Conservation (phyloP, 53 echinoderm and acorn worm genomes). For the Zoroaster sp. region DNA sequence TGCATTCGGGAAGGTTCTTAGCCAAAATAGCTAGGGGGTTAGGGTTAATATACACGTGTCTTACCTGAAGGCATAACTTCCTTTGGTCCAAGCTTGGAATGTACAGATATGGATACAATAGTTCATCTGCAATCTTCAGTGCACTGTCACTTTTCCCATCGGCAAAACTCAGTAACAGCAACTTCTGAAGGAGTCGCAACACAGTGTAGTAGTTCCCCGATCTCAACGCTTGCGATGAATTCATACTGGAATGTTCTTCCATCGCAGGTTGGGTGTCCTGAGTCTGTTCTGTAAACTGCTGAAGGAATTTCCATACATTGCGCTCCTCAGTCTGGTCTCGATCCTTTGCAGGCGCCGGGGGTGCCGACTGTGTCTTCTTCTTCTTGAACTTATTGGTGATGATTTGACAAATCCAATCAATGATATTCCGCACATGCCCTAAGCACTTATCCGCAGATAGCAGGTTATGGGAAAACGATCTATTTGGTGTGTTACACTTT, state of each 20-base stretch:
- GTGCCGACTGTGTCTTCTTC: not conserved
- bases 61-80: constrained; percentile 54
- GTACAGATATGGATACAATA: constrained; percentile 32
- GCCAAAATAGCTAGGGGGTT: no score
- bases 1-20: no score
- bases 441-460: constrained; percentile 38
- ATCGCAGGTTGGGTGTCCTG: not conserved
- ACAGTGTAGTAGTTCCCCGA: constrained; percentile 13
- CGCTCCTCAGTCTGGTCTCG: not conserved
- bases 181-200: constrained; percentile 55
- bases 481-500: not conserved
- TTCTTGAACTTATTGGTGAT: constrained; percentile 14
- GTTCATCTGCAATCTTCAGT: constrained; percentile 60
- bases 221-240: not conserved
- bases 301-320: constrained; percentile 1
- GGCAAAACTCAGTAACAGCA: constrained; percentile 32
- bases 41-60: no score
- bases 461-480: constrained; percentile 17
- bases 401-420: constrained; percentile 43
- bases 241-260: not conserved
- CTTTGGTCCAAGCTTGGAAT: constrained; percentile 52
- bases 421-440: not conserved
- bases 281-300: not conserved
- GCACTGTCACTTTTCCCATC: constrained; percentile 34
- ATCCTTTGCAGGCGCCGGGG: not conserved